Conservation (phyloP, 2,888 invertebrate genomes). For the Leptopilina myrica region DNA sequence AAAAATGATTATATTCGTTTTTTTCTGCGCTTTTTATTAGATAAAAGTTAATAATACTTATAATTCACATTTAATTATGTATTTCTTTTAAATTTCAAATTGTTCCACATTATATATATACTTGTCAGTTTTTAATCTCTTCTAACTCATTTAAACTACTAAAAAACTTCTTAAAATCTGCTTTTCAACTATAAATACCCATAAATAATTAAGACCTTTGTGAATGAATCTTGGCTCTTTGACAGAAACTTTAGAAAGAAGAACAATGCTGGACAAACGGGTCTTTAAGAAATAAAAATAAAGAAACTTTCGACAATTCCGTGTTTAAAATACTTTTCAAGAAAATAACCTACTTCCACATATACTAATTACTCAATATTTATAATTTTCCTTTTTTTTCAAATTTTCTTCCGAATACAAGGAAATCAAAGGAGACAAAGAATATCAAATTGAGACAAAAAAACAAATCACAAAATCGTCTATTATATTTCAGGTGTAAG, state of each 20-base stretch:
- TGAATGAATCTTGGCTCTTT: background rate
- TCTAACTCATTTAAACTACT: background rate
- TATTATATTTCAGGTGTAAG: constrained; percentile 47
- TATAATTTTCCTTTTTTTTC: too few relatives aligned
- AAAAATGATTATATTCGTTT: too few relatives aligned
- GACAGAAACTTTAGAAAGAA: constrained; percentile 15
- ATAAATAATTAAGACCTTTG: constrained; percentile 26
- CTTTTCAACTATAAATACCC: background rate
- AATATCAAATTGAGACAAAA: too few relatives aligned
- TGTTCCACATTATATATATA: background rate
- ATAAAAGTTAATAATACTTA: too few relatives aligned
- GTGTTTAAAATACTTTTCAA: background rate
- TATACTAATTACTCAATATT: too few relatives aligned
- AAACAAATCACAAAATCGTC: too few relatives aligned
- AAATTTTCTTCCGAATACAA: too few relatives aligned
- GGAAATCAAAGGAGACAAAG: too few relatives aligned
- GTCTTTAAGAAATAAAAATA: background rate
- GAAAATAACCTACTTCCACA: background rate
- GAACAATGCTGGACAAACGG: background rate
- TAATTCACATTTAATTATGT: too few relatives aligned
- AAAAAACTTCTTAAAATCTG: constrained; percentile 15
- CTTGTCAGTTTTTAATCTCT: background rate
- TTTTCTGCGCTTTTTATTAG: too few relatives aligned
- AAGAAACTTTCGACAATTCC: background rate
- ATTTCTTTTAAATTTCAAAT: too few relatives aligned